Base-by-base conservation (phyloP, 2,113 vertebrate genomes). In the Indri indri region DNA sequence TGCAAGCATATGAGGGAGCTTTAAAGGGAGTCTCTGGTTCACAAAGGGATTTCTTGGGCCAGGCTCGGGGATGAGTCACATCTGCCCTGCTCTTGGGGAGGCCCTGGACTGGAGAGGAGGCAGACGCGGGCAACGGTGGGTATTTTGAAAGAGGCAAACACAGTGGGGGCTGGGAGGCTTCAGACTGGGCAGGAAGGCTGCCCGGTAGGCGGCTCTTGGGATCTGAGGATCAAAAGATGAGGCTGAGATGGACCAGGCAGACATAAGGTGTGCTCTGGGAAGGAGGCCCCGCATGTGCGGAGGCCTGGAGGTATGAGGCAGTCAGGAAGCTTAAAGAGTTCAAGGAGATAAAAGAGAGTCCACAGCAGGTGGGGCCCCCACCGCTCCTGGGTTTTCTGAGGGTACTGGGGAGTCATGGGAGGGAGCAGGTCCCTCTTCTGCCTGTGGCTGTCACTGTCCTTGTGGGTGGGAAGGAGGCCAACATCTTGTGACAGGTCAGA, bases 71-170 rank as follows among this genome's bases (percentile, higher is more conserved):
- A 54, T 54, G 54, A 63, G 88, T 70, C 52, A 34, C 45, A 65
- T 4, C 40, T 45, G 68, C 7, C 57, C 40, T 59, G 32, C 20
- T n/a, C 40, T 32, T 2, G 23, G 65, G 47, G 13, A 42, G 63
- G 45, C 76, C 8, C 54, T 30, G 22, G 90, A n/a, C 0, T 37
- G 68, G 52, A 77, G 34, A 7, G 7, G 45, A 52, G 42, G 70
- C 20, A 25, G 86, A 50, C 0, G 3, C 50, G n/a, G 17, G 30
- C 30, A 37, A 30, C 0, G 0, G 20, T 2, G 16, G 63, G 54
- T 12, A 45, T n/a, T 54, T 2, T 47, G 86, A 63, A 50, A 68
- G 20, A 77, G 17, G 34, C 17, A 52, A 45, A 37, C 3, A 22
- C 10, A 30, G 12, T 23, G 8, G 42, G 23, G 79, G 65, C 83